Conservation (phyloP, 2,113 vertebrate genomes). For the Cavia porcellus region DNA sequence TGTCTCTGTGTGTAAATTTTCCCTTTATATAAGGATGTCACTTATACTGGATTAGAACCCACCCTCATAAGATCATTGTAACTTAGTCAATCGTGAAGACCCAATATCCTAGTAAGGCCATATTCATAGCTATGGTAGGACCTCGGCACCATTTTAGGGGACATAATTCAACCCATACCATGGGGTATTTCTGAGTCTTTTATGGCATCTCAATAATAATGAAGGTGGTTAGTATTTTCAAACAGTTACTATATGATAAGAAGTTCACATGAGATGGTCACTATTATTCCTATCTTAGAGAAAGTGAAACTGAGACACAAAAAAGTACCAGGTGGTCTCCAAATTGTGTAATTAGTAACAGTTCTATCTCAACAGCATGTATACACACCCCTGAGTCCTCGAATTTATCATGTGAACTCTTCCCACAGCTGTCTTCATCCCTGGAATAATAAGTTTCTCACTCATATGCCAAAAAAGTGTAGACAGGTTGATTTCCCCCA, state of each 20-base stretch:
- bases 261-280: not conserved
- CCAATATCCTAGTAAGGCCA: not conserved
- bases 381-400: not conserved
- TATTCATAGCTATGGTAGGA: not conserved
- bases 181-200: not conserved
- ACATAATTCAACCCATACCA: not conserved
- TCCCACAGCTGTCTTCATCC: not conserved
- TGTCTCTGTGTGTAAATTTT: not conserved
- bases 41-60: not conserved
- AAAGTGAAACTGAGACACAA: constrained; percentile 43
- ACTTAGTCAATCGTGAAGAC: not conserved
- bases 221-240: not conserved
- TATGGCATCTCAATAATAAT: not conserved
- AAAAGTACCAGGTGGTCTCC: not conserved
- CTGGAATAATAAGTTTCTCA: not conserved
- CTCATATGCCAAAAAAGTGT: constrained; percentile 23
- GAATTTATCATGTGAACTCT: not conserved
- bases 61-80: not conserved
- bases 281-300: not conserved
- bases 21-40: not conserved
- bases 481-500: constrained; percentile 31
- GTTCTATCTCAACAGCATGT: not conserved
- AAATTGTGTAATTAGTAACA: not conserved
- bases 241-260: not conserved
- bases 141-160: too few relatives aligned